Conservation (phyloP, 2,888 invertebrate genomes). For the Sympetrum striolatum region DNA sequence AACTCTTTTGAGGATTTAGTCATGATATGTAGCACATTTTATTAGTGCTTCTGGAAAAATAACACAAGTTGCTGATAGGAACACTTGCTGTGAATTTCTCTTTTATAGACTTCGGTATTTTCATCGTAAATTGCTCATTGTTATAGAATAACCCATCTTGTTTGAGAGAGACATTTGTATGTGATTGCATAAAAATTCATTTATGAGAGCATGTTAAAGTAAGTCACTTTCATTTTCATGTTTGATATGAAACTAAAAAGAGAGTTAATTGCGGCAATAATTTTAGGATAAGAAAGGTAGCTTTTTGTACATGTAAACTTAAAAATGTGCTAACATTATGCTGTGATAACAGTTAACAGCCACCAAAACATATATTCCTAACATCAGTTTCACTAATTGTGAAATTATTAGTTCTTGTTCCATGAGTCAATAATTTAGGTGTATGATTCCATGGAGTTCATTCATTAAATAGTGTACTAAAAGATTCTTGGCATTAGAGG, state of each 20-base stretch:
- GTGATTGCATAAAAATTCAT: too few species aligned
- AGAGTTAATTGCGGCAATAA: background rate
- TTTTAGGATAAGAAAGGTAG: background rate
- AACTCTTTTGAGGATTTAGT: too few species aligned
- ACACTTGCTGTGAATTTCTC: background rate
- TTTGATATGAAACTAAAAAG: background rate
- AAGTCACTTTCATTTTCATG: background rate
- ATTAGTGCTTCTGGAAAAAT: background rate
- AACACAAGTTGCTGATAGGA: background rate
- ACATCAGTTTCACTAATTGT: background rate
- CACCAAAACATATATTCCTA: conserved; percentile 34
- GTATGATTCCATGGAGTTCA: background rate
- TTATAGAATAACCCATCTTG: background rate
- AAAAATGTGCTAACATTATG: conserved; percentile 36
- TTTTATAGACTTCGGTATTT: background rate
- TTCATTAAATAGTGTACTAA: background rate
- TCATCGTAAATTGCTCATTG: background rate
- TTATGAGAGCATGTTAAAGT: background rate
- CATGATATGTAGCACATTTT: background rate
- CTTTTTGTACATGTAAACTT: conserved; percentile 34
- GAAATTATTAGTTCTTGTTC: conserved; percentile 2
- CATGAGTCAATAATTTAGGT: background rate
- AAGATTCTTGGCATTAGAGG: background rate
- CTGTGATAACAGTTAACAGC: conserved; percentile 36
- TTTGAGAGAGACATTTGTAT: background rate